Percentiles rank a stretch among this genome's conserved stretches.
Conservation (phyloP, 1,140 invertebrate genomes). For the Panagrolaimus sp. region DNA sequence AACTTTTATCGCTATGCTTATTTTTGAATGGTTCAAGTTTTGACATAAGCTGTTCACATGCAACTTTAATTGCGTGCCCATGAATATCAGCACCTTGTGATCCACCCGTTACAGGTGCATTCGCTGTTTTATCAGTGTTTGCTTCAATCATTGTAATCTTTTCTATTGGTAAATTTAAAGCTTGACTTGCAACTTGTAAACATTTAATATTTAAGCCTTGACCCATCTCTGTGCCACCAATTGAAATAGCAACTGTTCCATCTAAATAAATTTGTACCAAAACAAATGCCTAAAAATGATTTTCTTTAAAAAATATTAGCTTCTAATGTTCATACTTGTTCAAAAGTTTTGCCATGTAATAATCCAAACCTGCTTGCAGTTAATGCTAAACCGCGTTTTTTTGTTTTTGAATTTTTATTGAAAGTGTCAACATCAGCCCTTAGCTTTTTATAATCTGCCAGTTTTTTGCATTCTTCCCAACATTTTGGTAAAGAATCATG, state of each 20-base stretch:
- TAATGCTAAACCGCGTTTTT: slow-evolving; percentile 76
- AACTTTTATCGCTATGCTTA: slow-evolving; percentile 70
- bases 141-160: slow-evolving; percentile 81
- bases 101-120: slow-evolving; percentile 81
- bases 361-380: slow-evolving; percentile 68
- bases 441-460: slow-evolving; percentile 67
- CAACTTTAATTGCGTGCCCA: slow-evolving; percentile 76
- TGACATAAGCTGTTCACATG: slow-evolving; percentile 71
- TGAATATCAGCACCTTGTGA: slow-evolving; percentile 83
- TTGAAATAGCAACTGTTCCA: slow-evolving; percentile 34
- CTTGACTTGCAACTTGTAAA: slow-evolving; percentile 34
- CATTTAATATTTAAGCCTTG: slow-evolving; percentile 46
- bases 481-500: slow-evolving; percentile 72
- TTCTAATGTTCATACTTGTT: too few species aligned
- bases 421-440: slow-evolving; percentile 66
- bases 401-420: slow-evolving; percentile 74
- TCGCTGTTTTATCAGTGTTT: slow-evolving; percentile 83
- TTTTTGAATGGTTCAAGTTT: slow-evolving; percentile 71
- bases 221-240: slow-evolving; percentile 50
- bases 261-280: slow-evolving; percentile 38
- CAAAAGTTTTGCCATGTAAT: too few species aligned
- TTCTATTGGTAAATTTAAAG: slow-evolving; percentile 63
- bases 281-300: slow-evolving; percentile 58
- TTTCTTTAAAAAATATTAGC: too few species aligned
- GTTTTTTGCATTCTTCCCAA: slow-evolving; percentile 71